Evolutionary conservation across 2,888 invertebrate genomes (phyloP), one percentile per base, ranked within the genome.

Genomic region (Sialis lutaria): DNA sequence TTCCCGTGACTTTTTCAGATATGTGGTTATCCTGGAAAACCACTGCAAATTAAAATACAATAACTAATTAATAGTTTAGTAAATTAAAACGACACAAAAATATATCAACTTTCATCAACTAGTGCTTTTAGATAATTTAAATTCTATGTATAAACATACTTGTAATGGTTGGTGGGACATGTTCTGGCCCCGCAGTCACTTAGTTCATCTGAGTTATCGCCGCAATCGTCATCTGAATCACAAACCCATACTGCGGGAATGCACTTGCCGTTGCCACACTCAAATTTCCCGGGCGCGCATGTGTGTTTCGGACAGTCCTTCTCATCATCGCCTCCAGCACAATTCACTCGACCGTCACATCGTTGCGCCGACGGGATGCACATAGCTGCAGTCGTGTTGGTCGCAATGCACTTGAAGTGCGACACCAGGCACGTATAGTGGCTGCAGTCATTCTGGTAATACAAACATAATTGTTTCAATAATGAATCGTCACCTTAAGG

Each of bases 221-320:
- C 70, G 63, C 88, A 88, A 64, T 88, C 87, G 49, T 74, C 69
- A 61, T 83, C 83, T 12, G 72, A 75, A 67, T 87, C 87, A 63
- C 87, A 87, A 45, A 79, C 76, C 86, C 87, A 88, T 50, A 83
- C 81, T 30, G 70, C 69, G 30, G 86, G 83, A 60, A 88, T 81
- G 65, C 88, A 88, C 50, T 76, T 76, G 53, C 79, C 79, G 60
- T 77, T 77, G 45, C 66, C 68, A 61, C 86, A 86, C 54, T 73
- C 72, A 62, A 81, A 82, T 58, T 77, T 76, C 55, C 74, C 74
- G 35, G 75, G 70, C 33, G 79, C 74, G 61, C 85, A 85, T 33
- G 75, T 73, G 41, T 73, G 68, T 13, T 78, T 75, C 44, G 78
- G 75, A 58, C 88, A 88, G 54, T 77, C 72, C 1, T 56, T 55